Conservation (phyloP, 2,797 vertebrate species). For the Sebastes iracundus region DNA sequence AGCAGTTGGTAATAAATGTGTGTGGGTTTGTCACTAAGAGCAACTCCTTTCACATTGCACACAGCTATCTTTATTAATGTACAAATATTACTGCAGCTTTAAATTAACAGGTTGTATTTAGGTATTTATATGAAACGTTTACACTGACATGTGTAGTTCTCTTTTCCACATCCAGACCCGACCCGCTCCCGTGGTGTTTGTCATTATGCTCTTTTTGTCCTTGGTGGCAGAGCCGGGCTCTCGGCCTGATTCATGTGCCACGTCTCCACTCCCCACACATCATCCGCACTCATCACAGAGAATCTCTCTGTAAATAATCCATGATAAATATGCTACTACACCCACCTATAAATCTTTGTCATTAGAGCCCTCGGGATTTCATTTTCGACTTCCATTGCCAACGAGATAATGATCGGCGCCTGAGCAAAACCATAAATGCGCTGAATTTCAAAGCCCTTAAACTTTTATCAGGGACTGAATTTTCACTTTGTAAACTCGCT, state of each 20-base stretch:
- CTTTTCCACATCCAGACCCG: neutral
- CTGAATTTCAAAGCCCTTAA: slow-evolving; percentile 19
- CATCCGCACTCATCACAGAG: slow-evolving; percentile 47
- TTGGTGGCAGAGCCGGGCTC: slow-evolving; percentile 20
- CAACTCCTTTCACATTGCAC: neutral
- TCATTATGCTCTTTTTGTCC: slow-evolving; percentile 40
- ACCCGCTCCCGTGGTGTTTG: slow-evolving; percentile 2
- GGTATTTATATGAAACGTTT: neutral
- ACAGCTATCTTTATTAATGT: neutral
- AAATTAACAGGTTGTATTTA: neutral
- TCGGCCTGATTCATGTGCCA: slow-evolving; percentile 63
- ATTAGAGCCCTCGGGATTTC: slow-evolving; percentile 56
- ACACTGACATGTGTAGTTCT: neutral
- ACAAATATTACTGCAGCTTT: neutral
- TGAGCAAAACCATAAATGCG: slow-evolving; percentile 30
- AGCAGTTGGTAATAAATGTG: too few species aligned
- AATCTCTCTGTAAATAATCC: slow-evolving; percentile 65
- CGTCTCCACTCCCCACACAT: slow-evolving; percentile 51
- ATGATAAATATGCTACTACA: slow-evolving; percentile 61
- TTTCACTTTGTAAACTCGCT: neutral
- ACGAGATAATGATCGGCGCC: slow-evolving; percentile 54
- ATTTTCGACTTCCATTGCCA: slow-evolving; percentile 52
- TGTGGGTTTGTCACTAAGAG: neutral
- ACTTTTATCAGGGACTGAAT: slow-evolving; percentile 8
- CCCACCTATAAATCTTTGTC: slow-evolving; percentile 69